Evolutionary conservation across 2,113 vertebrate genomes (phyloP), one percentile per base, ranked within the genome.

Genomic region (Microcebus murinus): DNA sequence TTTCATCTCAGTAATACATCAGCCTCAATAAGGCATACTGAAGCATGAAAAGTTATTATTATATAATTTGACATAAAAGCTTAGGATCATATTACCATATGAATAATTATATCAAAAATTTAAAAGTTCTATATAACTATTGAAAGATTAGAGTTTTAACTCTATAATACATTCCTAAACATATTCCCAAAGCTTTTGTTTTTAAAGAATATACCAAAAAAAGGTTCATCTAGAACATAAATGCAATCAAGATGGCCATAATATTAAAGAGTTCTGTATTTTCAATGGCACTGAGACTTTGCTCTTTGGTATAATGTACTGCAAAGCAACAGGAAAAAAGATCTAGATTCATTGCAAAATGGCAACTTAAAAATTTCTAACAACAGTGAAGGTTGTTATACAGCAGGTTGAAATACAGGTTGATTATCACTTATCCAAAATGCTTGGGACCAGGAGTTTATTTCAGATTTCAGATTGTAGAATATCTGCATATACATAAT

Each of bases 101-200:
- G 59, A 67, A 91, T 55, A 81, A 85, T 48, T 90, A 1, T 79
- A 95, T 90, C n/a, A 96, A 97, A 93, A 94, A 73, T 71, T 88
- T 85, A 81, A 96, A 93, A 96, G 25, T 52, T 86, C 67, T 91
- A 67, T 15, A 96, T 93, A 96, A 98, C 63, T 90, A 94, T n/a
- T 82, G 76, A 97, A 63, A 63, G 3, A 39, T 29, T 97, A 91
- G 71, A 96, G n/a, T 59, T 93, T 98, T 74, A 95, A 81, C 42
- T 88, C 81, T 90, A 90, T 79, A 82, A 79, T 68, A 90, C 17
- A 88, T 42, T 92, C 93, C 65, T 95, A 97, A 95, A 95, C 25
- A 94, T 73, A 97, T 17, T 59, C 87, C 86, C 89, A 6, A 2
- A 97, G 96, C 45, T 87, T 63, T 65, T 85, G 94, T 95, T 50